Conservation (phyloP, 2,113 vertebrate species). For the Oryctolagus cuniculus region mOryCun1.1 NC_091442.1:99346501-99347000, state of each 20-base stretch:
- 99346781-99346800: slow-evolving; percentile 87
- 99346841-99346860: slow-evolving; percentile 86
- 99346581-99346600: slow-evolving; percentile 89
- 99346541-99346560: slow-evolving; percentile 89
- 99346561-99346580: slow-evolving; percentile 81
- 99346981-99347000: too few relatives aligned
- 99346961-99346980: too few relatives aligned
- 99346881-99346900: too few relatives aligned
- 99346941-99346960: too few relatives aligned
- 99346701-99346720: neutral
- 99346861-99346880: neutral
- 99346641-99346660: neutral
- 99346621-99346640: slow-evolving; percentile 55
- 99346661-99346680: neutral
- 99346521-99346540: slow-evolving; percentile 93
- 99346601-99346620: slow-evolving; percentile 95
- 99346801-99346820: slow-evolving; percentile 87
- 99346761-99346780: slow-evolving; percentile 91
- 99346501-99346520: slow-evolving; percentile 94
- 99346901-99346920: too few relatives aligned
- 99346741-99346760: slow-evolving; percentile 95
- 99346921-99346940: too few relatives aligned
- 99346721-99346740: slow-evolving; percentile 88
- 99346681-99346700: fast-evolving
- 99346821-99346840: slow-evolving; percentile 88